These are phyloP conservation scores for Neolamprologus modestus DNA, from an alignment of 2,113 vertebrate genomes.

Conservation along the genomic window DNA sequence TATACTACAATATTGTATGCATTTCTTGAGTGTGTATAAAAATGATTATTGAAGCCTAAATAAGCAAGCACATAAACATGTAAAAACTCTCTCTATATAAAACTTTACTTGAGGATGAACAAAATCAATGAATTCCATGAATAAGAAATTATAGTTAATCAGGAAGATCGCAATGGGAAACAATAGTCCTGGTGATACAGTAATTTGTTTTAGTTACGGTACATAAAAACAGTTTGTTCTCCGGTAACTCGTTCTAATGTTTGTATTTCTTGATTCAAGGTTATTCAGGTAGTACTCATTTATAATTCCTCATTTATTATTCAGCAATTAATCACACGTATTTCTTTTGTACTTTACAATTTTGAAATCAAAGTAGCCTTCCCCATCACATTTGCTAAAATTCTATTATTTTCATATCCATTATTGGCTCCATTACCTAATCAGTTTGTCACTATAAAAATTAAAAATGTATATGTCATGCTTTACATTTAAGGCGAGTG, in stretches of 20 bases:
- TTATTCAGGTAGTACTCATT: neutral
- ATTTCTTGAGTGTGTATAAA: neutral
- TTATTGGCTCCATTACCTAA: neutral
- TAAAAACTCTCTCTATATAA: neutral
- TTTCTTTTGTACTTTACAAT: neutral
- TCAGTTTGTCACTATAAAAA: neutral
- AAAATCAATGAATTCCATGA: neutral
- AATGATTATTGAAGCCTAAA: neutral
- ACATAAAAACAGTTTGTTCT: neutral
- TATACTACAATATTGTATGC: neutral
- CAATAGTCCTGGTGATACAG: neutral
- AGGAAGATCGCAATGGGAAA: neutral
- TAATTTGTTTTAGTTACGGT: neutral
- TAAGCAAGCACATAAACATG: neutral
- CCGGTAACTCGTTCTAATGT: neutral
- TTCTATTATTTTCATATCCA: neutral
- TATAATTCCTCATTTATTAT: neutral
- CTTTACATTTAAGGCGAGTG: neutral
- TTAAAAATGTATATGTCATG: neutral
- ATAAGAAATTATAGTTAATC: neutral
- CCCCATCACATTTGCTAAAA: neutral
- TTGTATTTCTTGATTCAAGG: neutral
- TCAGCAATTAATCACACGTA: neutral
- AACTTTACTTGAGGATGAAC: neutral
- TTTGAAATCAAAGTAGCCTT: neutral